Percentiles rank a stretch among this genome's conserved stretches.
Conservation (phyloP, 2,113 vertebrate genomes). For the Eira barbara region DNA sequence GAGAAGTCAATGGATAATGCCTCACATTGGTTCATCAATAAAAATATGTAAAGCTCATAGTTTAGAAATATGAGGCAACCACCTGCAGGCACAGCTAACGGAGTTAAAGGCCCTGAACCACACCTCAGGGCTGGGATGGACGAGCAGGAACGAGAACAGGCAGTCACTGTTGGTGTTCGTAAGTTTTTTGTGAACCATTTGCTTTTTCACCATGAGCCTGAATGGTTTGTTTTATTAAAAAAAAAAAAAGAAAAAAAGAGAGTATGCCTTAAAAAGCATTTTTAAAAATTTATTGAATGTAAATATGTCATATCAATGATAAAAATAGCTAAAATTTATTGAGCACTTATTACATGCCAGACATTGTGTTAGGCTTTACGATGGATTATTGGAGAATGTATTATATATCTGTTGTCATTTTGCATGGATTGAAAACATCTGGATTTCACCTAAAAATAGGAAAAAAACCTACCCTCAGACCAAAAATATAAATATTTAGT, state of each 20-base stretch:
- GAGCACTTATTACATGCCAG: conserved; percentile 53
- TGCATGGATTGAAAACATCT: conserved; percentile 73
- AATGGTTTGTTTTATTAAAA: background rate
- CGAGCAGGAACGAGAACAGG: rapidly evolving
- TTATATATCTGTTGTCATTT: conserved; percentile 40
- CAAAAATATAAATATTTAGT: conserved; percentile 52
- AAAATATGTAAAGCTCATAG: background rate
- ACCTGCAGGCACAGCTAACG: background rate
- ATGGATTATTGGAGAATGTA: conserved; percentile 18
- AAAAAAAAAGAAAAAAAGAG: background rate
- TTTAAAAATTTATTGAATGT: conserved; percentile 15
- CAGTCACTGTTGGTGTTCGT: background rate
- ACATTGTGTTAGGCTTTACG: conserved; percentile 9
- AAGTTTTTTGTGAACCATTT: background rate
- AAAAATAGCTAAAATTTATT: conserved; percentile 53
- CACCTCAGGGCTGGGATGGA: background rate
- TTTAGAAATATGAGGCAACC: background rate
- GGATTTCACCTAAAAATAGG: conserved; percentile 65
- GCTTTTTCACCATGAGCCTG: background rate
- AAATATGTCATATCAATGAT: conserved; percentile 36
- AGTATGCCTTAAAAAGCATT: conserved; percentile 12
- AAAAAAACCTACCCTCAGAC: background rate
- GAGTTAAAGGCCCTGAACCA: background rate
- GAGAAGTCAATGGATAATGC: background rate
- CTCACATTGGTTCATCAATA: background rate